These are phyloP conservation scores for Dynastes hyllus DNA, from an alignment of 2,888 invertebrate species.

Conservation along the genomic window DNA sequence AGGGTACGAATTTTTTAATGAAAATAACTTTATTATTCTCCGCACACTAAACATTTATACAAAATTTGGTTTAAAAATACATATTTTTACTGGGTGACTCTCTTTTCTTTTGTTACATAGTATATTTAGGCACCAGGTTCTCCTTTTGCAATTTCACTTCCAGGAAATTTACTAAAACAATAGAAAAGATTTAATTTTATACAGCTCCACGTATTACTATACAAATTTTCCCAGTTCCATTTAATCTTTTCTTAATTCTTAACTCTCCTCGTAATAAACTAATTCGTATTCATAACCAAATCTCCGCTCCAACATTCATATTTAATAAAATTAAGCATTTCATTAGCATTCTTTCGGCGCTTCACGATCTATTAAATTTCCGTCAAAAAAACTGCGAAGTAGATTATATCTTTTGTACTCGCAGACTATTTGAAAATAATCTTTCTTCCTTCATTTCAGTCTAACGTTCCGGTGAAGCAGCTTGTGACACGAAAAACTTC, in stretches of 20 bases:
- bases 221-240: slow-evolving; percentile 14
- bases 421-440: slow-evolving; percentile 35
- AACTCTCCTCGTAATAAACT: slow-evolving; percentile 34
- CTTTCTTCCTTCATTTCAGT: slow-evolving; percentile 31
- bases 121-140: background rate
- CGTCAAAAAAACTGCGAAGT: background rate
- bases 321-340: slow-evolving; percentile 45
- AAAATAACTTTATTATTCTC: no score
- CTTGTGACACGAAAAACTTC: background rate
- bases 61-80: no score
- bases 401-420: slow-evolving; percentile 37
- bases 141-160: background rate
- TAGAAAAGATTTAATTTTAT: background rate
- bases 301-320: slow-evolving; percentile 30
- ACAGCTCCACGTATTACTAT: slow-evolving; percentile 6
- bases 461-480: background rate
- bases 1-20: no score
- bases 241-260: slow-evolving; percentile 32
- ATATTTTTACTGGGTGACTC: no score
- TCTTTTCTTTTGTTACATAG: no score
- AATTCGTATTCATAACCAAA: slow-evolving; percentile 44
- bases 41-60: no score
- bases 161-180: background rate
- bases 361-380: slow-evolving; percentile 39
- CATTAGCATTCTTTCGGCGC: slow-evolving; percentile 43